Conservation (phyloP, 2,113 vertebrate species). For the Caranx ignobilis region DNA sequence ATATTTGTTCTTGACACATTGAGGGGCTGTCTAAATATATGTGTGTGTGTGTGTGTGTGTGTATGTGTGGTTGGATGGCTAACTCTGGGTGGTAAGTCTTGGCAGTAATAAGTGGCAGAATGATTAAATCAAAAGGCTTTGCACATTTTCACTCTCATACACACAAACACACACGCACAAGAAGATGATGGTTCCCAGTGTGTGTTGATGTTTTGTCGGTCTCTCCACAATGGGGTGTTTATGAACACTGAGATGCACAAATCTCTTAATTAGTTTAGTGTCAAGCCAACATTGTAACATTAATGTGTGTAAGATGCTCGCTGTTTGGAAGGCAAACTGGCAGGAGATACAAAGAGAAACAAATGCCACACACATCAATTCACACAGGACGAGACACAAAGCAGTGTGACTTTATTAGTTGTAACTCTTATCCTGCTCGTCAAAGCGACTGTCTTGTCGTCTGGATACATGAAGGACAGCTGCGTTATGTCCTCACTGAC, state of each 20-base stretch:
- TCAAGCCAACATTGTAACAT: slow-evolving; percentile 19
- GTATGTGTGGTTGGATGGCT: background rate
- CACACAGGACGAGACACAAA: background rate
- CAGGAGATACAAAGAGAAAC: slow-evolving; percentile 5
- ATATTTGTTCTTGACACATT: background rate
- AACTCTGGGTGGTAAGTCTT: background rate
- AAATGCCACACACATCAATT: background rate
- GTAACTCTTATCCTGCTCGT: background rate
- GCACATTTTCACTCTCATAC: background rate
- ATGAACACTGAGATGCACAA: background rate
- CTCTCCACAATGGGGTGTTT: background rate
- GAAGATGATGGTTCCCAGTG: background rate
- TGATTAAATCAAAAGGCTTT: background rate
- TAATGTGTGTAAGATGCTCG: slow-evolving; percentile 15
- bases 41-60: background rate
- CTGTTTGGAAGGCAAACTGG: slow-evolving; percentile 8
- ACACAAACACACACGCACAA: background rate
- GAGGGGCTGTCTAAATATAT: background rate
- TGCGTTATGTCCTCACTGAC: background rate
- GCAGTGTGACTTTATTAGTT: background rate
- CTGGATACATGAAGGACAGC: background rate
- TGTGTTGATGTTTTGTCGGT: background rate
- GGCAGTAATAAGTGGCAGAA: background rate
- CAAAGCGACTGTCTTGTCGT: background rate
- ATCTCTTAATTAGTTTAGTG: slow-evolving; percentile 9